phyloP scores from a whole-genome alignment of 1,140 invertebrate species.

The Patella vulgata region DNA sequence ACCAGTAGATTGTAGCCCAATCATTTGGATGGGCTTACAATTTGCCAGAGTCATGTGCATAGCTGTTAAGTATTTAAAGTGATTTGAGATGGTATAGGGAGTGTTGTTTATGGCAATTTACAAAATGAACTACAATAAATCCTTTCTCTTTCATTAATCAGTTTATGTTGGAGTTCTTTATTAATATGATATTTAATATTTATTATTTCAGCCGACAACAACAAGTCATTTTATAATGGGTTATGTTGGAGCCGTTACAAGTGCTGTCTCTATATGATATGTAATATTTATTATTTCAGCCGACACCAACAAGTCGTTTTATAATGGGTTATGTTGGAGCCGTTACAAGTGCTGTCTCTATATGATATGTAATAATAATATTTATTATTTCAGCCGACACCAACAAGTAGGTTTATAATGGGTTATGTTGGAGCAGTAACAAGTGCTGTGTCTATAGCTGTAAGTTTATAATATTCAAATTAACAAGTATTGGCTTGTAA shows the following conservation, averaged over 20 bases:
- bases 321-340: constrained; percentile 67
- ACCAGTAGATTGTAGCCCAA: too few species aligned
- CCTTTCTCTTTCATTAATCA: neutral
- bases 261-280: constrained; percentile 65
- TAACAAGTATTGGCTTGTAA: neutral
- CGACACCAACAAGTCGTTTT: constrained; percentile 66
- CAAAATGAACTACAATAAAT: neutral
- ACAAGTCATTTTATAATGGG: constrained; percentile 66
- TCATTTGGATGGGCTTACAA: too few species aligned
- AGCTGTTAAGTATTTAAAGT: too few species aligned
- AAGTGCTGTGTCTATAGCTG: constrained; percentile 65
- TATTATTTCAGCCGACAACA: constrained; percentile 62
- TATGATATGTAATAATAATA: too few species aligned
- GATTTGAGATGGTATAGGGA: too few species aligned
- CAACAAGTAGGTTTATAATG: constrained; percentile 64
- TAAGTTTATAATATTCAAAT: constrained; percentile 41
- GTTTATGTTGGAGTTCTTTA: neutral
- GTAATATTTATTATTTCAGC: too few species aligned
- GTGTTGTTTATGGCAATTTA: too few species aligned
- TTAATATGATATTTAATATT: constrained; percentile 6
- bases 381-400: constrained; percentile 67
- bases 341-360: constrained; percentile 64
- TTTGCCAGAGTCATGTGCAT: too few species aligned
- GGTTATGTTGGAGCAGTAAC: constrained; percentile 68
- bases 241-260: constrained; percentile 66